These are phyloP conservation scores for Eurytoma adleriae DNA, from an alignment of 2,888 invertebrate species.

Conservation along the genomic window DNA sequence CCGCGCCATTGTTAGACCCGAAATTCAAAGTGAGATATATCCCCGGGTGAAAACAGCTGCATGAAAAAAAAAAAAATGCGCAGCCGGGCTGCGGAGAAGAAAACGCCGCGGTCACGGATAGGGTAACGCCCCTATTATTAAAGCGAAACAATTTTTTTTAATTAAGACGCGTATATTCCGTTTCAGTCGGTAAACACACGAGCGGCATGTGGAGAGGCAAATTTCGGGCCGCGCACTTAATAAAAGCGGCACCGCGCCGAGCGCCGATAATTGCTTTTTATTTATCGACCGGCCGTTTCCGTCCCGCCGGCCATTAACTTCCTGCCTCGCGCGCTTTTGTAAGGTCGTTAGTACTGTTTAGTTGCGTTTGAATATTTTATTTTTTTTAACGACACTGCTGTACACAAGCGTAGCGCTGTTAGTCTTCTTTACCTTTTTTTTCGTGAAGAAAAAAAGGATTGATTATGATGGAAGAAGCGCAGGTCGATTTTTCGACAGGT, in stretches of 20 bases:
- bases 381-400: too few relatives aligned
- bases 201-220: conserved; percentile 14
- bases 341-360: too few relatives aligned
- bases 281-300: conserved; percentile 27
- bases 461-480: neutral
- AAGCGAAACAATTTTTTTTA: conserved; percentile 51
- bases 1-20: conserved; percentile 18
- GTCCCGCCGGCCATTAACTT: conserved; percentile 40
- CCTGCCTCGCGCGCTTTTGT: neutral
- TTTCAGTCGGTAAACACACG: conserved; percentile 47
- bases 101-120: conserved; percentile 53
- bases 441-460: too few relatives aligned
- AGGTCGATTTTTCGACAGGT: neutral
- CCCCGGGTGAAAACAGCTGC: conserved; percentile 19
- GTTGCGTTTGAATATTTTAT: too few relatives aligned
- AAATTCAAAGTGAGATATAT: conserved; percentile 48
- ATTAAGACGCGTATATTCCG: conserved; percentile 40
- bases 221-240: conserved; percentile 37
- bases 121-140: conserved; percentile 54
- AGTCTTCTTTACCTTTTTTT: too few relatives aligned
- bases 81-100: conserved; percentile 9
- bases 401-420: too few relatives aligned
- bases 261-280: conserved; percentile 35
- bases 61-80: neutral
- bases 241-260: conserved; percentile 25